Evolutionary conservation across 2,113 vertebrate genomes (phyloP).

Genomic region (Mesoclemmys tuberculata): DNA sequence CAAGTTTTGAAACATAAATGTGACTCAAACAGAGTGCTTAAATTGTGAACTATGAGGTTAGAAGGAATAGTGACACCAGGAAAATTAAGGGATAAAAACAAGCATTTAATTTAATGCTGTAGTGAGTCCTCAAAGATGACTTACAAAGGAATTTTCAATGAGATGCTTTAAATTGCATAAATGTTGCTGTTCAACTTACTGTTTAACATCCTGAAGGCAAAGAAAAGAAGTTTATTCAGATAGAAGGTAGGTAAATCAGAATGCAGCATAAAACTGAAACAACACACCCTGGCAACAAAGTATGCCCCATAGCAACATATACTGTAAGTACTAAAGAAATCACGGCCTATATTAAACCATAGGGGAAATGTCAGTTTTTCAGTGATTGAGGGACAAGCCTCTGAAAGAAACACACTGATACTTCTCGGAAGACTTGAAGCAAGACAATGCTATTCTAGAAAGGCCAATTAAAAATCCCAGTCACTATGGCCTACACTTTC

Average conservation of each 20-base stretch:
- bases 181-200: background rate
- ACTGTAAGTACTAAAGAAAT: background rate
- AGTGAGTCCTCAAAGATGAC: background rate
- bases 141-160: background rate
- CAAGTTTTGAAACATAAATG: background rate
- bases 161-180: background rate
- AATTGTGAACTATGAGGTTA: background rate
- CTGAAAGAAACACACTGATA: background rate
- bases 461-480: background rate
- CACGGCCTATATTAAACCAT: background rate
- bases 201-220: background rate
- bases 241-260: background rate
- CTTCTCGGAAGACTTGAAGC: background rate
- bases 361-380: background rate
- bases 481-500: fast-evolving
- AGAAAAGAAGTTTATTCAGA: background rate
- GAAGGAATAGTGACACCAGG: background rate
- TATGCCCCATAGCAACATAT: background rate
- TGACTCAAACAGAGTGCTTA: background rate
- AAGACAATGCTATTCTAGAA: background rate
- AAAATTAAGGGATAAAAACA: background rate
- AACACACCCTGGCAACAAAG: background rate
- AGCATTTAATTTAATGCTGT: background rate
- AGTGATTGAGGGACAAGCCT: background rate
- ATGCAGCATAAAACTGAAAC: background rate